A percentile compares a stretch with the other conserved stretches of the same genome.
These are phyloP conservation scores for Notodonta ziczac DNA, from an alignment of 2,888 invertebrate species.

Conservation along the genomic window DNA sequence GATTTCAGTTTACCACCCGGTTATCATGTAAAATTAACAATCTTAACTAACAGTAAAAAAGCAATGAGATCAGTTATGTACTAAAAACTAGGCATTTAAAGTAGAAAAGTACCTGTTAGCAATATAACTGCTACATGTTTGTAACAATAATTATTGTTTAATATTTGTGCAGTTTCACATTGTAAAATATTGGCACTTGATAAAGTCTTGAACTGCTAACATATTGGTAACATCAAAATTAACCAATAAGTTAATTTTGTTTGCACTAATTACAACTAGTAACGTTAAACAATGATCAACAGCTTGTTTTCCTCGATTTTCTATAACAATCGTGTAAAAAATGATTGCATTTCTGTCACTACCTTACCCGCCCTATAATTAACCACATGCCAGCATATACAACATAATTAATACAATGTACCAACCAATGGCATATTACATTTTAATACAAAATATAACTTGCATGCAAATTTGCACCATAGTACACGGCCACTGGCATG, in stretches of 20 bases:
- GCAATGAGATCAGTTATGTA: conserved; percentile 11
- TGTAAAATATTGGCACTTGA: conserved; percentile 38
- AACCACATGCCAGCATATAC: too few relatives aligned
- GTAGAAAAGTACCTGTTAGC: conserved; percentile 11
- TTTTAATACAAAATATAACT: too few relatives aligned
- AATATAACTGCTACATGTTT: conserved; percentile 28
- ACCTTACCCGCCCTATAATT: too few relatives aligned
- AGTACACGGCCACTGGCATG: background rate
- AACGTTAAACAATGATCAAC: too few relatives aligned
- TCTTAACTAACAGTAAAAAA: conserved; percentile 9
- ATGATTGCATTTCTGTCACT: too few relatives aligned
- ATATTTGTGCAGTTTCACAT: conserved; percentile 33
- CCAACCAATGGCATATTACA: background rate
- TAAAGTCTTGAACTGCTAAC: background rate
- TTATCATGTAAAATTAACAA: conserved; percentile 15
- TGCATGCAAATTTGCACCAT: background rate
- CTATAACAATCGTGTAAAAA: too few relatives aligned
- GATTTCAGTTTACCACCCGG: conserved; percentile 14
- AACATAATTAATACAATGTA: too few relatives aligned
- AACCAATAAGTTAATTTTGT: background rate
- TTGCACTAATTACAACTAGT: too few relatives aligned
- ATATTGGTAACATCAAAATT: background rate
- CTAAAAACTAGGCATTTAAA: conserved; percentile 13
- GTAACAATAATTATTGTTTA: conserved; percentile 25
- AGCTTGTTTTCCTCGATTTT: too few relatives aligned